These are phyloP conservation scores for Nephila pilipes DNA, from an alignment of 1,140 invertebrate genomes.

Conservation along the genomic window DNA sequence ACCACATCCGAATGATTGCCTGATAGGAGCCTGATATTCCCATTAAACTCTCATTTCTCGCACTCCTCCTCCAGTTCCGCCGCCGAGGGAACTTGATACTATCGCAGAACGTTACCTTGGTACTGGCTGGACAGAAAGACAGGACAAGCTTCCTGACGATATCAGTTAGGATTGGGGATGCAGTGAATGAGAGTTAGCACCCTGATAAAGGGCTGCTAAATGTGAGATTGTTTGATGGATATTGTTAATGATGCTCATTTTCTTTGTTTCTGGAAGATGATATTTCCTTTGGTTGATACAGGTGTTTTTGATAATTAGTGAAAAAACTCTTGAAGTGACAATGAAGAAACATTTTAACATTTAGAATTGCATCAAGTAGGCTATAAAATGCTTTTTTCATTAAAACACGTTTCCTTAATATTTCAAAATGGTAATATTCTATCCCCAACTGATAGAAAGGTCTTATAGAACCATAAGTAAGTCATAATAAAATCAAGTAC, in stretches of 20 bases:
- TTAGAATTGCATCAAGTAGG: no score
- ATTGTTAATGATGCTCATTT: not conserved
- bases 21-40: constrained; percentile 42
- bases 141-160: not conserved
- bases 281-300: not conserved
- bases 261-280: not conserved
- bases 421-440: no score
- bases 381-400: no score
- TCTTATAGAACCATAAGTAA: no score
- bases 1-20: constrained; percentile 17
- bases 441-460: no score
- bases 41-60: constrained; percentile 65
- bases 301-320: not conserved
- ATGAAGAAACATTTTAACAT: no score
- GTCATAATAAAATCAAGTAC: no score
- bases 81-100: not conserved
- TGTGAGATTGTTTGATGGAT: not conserved
- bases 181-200: not conserved
- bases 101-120: not conserved
- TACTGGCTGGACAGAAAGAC: not conserved
- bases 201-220: not conserved
- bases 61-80: not conserved
- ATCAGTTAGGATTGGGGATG: not conserved
- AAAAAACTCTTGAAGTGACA: not conserved
- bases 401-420: no score